These are phyloP conservation scores for Palythoa caribaeorum DNA, from an alignment of 92 coral and sea anemone genomes.

Conservation along the genomic window DNA sequence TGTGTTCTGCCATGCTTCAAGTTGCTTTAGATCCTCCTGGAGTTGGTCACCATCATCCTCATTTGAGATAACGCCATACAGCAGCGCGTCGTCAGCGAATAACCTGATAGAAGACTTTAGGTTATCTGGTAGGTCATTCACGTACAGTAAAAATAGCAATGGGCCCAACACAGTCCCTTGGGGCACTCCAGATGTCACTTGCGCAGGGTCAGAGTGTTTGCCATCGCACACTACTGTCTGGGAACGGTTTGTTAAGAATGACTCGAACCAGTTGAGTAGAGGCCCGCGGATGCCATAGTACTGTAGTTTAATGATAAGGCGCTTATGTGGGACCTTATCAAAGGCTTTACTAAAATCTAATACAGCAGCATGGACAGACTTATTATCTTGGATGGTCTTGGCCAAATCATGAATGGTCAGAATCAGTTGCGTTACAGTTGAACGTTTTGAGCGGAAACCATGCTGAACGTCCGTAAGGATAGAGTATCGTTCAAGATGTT, in stretches of 20 bases:
- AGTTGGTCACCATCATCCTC: conserved; percentile 53
- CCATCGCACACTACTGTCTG: conserved; percentile 57
- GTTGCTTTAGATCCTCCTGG: conserved; percentile 38
- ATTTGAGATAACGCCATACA: conserved; percentile 38
- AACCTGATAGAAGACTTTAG: conserved; percentile 57
- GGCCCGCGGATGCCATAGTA: conserved; percentile 38
- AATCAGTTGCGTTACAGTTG: conserved; percentile 57
- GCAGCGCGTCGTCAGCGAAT: conserved; percentile 61
- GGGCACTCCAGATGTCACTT: conserved; percentile 59
- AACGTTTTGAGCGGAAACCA: conserved; percentile 65
- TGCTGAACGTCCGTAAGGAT: conserved; percentile 58
- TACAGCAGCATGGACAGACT: conserved; percentile 55
- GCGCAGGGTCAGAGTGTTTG: conserved; percentile 40
- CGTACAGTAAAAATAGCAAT: conserved; percentile 28
- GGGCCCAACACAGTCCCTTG: conserved; percentile 56
- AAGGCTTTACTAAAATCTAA: conserved; percentile 52
- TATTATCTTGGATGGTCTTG: conserved; percentile 35
- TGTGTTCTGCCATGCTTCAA: background rate
- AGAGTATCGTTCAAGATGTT: conserved; percentile 47
- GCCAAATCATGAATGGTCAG: conserved; percentile 33
- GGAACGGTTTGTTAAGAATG: conserved; percentile 43
- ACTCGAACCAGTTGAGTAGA: conserved; percentile 53
- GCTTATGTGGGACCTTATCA: conserved; percentile 22
- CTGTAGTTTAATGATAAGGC: conserved; percentile 19
- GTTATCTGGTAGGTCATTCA: conserved; percentile 61